Conservation (phyloP, 2,113 vertebrate species). For the Scartelaos histophorus region DNA sequence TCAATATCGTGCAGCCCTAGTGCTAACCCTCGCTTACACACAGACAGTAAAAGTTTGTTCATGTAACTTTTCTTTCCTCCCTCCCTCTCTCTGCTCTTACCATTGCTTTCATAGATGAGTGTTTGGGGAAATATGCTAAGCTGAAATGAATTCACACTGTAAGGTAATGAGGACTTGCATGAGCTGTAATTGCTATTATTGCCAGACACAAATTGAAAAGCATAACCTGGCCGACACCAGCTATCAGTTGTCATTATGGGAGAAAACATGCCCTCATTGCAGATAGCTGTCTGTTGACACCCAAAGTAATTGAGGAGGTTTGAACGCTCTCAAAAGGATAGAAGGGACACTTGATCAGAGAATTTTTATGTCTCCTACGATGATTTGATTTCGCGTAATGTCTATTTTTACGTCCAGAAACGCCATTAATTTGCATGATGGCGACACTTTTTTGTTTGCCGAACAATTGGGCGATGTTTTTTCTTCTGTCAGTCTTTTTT, state of each 20-base stretch:
- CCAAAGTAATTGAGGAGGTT: conserved; percentile 79
- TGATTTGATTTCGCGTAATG: conserved; percentile 82
- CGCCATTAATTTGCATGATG: conserved; percentile 80
- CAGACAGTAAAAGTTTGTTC: background rate
- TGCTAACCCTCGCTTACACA: background rate
- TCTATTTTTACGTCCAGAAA: conserved; percentile 77
- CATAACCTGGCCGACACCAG: conserved; percentile 79
- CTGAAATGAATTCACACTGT: conserved; percentile 67
- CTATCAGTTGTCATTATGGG: conserved; percentile 80
- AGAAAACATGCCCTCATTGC: conserved; percentile 73
- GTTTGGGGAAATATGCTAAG: conserved; percentile 64
- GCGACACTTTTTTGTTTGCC: conserved; percentile 79
- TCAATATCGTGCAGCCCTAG: too few species aligned
- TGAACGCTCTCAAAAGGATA: conserved; percentile 70
- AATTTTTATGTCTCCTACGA: conserved; percentile 76
- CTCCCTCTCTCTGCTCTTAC: conserved; percentile 13
- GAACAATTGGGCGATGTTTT: conserved; percentile 74
- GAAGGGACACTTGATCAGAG: conserved; percentile 78
- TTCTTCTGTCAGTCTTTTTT: conserved; percentile 75
- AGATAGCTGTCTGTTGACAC: conserved; percentile 79
- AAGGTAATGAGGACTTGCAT: conserved; percentile 77
- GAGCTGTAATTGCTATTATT: conserved; percentile 83
- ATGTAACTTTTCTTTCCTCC: background rate
- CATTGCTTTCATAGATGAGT: conserved; percentile 41
- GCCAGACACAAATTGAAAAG: conserved; percentile 80